phyloP scores from a whole-genome alignment of 1,140 invertebrate species.

The Augochlora pura region DNA sequence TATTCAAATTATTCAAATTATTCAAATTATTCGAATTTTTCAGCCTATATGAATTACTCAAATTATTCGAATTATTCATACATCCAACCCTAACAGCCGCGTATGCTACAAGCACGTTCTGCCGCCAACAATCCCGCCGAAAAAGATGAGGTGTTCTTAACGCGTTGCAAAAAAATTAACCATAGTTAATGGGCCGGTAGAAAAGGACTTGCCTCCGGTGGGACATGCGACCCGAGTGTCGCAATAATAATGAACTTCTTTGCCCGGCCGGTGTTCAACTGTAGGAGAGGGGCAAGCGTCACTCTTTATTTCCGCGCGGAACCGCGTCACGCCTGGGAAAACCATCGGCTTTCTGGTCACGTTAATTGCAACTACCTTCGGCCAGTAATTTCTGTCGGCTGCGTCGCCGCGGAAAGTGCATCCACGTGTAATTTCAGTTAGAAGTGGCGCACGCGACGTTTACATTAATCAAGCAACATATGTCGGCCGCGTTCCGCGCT shows the following conservation, averaged over 20 bases:
- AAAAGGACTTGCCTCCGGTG: too few relatives aligned
- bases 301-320: not conserved
- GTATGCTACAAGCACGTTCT: too few relatives aligned
- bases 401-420: not conserved
- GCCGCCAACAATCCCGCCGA: too few relatives aligned
- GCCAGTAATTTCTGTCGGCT: not conserved
- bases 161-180: too few relatives aligned
- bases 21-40: too few relatives aligned
- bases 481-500: not conserved
- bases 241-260: not conserved
- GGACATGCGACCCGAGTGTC: too few relatives aligned
- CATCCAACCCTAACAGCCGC: too few relatives aligned
- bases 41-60: too few relatives aligned
- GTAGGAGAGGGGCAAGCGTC: not conserved
- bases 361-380: conserved; percentile 17
- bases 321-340: not conserved
- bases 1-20: too few relatives aligned
- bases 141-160: too few relatives aligned
- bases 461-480: conserved; percentile 10
- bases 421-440: not conserved
- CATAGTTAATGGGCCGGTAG: too few relatives aligned
- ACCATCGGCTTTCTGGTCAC: not conserved
- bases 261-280: not conserved
- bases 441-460: conserved; percentile 6
- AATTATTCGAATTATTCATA: too few relatives aligned